Conservation (phyloP, 2,888 invertebrate species). For the Drosophila colorata region DNA sequence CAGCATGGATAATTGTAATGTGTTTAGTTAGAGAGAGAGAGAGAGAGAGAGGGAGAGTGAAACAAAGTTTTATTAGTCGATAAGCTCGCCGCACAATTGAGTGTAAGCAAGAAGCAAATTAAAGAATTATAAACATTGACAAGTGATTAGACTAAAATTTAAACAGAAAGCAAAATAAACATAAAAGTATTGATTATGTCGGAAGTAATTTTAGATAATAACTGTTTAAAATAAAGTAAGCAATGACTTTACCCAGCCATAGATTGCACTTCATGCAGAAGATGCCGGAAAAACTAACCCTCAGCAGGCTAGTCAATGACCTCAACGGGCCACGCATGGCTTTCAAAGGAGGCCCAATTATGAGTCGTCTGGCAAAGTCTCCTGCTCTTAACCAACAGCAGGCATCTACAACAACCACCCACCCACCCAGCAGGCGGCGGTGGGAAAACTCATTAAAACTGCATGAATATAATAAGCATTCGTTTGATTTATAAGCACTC, state of each 20-base stretch:
- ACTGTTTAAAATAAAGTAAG: too few relatives aligned
- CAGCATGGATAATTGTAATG: slow-evolving; percentile 24
- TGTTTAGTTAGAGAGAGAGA: slow-evolving; percentile 11
- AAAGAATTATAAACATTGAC: neutral
- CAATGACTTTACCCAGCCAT: neutral
- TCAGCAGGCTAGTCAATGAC: slow-evolving; percentile 53
- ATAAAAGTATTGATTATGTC: too few relatives aligned
- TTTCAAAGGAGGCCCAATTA: slow-evolving; percentile 71
- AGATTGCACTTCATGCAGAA: slow-evolving; percentile 2
- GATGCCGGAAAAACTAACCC: slow-evolving; percentile 8
- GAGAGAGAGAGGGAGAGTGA: neutral
- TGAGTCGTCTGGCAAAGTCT: slow-evolving; percentile 54
- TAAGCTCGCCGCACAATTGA: neutral
- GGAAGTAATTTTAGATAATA: too few relatives aligned
- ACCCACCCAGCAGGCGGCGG: slow-evolving; percentile 37
- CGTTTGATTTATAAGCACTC: slow-evolving; percentile 77
- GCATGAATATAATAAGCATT: slow-evolving; percentile 79
- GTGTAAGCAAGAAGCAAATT: neutral
- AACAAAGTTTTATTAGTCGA: neutral
- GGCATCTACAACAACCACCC: slow-evolving; percentile 14
- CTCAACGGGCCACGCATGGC: slow-evolving; percentile 38
- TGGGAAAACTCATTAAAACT: slow-evolving; percentile 76
- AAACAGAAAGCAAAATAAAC: too few relatives aligned
- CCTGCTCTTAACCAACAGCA: slow-evolving; percentile 10
- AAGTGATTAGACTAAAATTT: neutral